Conservation (phyloP, 2,113 vertebrate genomes). For the Raja brachyura region DNA sequence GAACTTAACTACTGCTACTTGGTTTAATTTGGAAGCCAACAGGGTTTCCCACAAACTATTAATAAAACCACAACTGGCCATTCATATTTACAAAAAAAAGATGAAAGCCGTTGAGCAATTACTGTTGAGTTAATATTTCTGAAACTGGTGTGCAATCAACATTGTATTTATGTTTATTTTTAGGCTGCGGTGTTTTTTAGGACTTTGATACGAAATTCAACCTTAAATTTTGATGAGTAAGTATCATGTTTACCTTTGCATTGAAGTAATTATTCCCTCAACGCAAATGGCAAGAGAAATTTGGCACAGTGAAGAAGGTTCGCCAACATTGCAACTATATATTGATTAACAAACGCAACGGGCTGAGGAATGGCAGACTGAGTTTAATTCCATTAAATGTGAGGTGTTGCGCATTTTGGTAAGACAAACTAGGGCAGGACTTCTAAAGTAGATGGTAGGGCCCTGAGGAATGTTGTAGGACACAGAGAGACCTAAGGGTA, state of each 20-base stretch:
- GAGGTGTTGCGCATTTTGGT: no score
- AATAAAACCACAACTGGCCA: background rate
- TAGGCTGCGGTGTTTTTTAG: conserved; percentile 28
- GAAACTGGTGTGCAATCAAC: background rate
- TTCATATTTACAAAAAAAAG: background rate
- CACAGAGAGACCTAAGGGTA: no score
- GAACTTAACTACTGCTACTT: no score
- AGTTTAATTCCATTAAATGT: no score
- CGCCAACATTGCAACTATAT: no score
- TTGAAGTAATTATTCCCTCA: background rate
- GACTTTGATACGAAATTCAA: background rate
- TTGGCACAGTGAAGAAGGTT: background rate
- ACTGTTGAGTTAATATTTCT: background rate
- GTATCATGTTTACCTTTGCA: background rate
- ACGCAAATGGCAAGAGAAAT: background rate
- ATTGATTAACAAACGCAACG: no score
- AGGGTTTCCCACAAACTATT: no score
- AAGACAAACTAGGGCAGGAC: no score
- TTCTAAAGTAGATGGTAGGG: no score
- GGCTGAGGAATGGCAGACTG: no score
- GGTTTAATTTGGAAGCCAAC: background rate
- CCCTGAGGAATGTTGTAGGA: no score
- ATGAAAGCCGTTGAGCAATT: background rate
- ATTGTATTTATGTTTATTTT: background rate
- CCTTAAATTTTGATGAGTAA: conserved; percentile 11